phyloP scores from a whole-genome alignment of 92 coral and sea anemone genomes.

The Pocillopora meandrina region DNA sequence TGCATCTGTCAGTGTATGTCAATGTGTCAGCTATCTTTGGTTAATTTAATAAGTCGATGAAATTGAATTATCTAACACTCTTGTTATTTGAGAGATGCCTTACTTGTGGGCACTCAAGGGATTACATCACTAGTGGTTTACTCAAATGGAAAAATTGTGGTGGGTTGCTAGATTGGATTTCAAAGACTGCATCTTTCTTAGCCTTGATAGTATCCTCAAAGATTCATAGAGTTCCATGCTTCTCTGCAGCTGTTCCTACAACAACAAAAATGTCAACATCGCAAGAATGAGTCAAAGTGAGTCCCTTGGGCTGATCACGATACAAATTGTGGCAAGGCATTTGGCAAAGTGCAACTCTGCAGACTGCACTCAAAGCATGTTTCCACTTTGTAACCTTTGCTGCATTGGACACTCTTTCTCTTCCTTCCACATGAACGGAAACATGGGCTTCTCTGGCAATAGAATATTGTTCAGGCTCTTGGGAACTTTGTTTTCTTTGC shows the following conservation, averaged over 20 bases:
- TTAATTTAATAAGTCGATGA: too few species aligned
- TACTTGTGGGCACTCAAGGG: too few species aligned
- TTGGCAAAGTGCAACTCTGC: slow-evolving; percentile 41
- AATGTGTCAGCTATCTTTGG: too few species aligned
- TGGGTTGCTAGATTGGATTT: too few species aligned
- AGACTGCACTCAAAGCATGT: slow-evolving; percentile 35
- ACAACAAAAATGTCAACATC: neutral
- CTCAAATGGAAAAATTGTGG: neutral
- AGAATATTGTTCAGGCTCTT: slow-evolving; percentile 16
- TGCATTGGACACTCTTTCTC: slow-evolving; percentile 37
- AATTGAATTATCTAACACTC: too few species aligned
- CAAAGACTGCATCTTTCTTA: too few species aligned
- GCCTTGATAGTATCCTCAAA: too few species aligned
- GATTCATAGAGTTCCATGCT: too few species aligned
- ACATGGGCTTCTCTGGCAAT: slow-evolving; percentile 29
- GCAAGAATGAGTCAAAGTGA: neutral
- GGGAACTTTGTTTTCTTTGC: slow-evolving; percentile 23
- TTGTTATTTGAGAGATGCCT: too few species aligned
- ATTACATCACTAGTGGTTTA: neutral
- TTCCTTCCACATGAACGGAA: slow-evolving; percentile 37
- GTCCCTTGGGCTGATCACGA: neutral
- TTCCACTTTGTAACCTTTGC: slow-evolving; percentile 46
- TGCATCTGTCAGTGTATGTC: too few species aligned
- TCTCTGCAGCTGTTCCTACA: slow-evolving; percentile 3
- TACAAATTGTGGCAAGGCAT: slow-evolving; percentile 18